Percentiles rank a stretch among this genome's conserved stretches.
phyloP scores from a whole-genome alignment of 2,888 invertebrate species.

The Phengaris arion region DNA sequence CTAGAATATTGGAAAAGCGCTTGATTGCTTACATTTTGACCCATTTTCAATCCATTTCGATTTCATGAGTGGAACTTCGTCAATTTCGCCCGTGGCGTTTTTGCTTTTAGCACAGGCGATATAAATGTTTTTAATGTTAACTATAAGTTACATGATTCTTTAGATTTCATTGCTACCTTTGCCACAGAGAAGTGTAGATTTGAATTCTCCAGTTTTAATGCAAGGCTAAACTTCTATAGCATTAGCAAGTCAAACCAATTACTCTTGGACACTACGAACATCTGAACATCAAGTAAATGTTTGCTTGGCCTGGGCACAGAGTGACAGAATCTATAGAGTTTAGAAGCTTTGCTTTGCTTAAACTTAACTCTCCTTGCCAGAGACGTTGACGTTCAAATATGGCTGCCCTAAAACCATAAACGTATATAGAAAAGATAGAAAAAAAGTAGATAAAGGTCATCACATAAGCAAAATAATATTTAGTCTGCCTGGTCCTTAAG shows the following conservation, averaged over 20 bases:
- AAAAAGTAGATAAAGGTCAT: not conserved
- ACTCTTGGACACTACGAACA: not conserved
- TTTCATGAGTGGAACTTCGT: not conserved
- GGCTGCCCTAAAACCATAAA: too few species aligned
- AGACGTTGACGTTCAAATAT: not conserved
- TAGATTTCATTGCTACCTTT: not conserved
- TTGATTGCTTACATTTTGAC: conserved; percentile 15
- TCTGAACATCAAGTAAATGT: conserved; percentile 15
- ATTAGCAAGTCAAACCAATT: conserved; percentile 1
- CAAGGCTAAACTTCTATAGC: not conserved
- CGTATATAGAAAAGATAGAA: not conserved
- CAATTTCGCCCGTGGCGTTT: not conserved
- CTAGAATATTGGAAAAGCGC: conserved; percentile 6
- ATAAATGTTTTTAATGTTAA: not conserved
- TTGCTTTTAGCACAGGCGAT: not conserved
- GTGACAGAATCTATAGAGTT: conserved; percentile 8
- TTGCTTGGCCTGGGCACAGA: not conserved
- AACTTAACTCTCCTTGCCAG: not conserved
- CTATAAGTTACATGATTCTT: not conserved
- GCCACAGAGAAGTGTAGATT: not conserved
- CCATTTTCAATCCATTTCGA: conserved; percentile 15
- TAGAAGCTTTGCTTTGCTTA: not conserved
- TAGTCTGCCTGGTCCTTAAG: not conserved
- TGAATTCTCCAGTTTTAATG: not conserved
- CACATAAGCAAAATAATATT: not conserved